A percentile compares a stretch with the other conserved stretches of the same genome.
These are phyloP conservation scores for Agapornis roseicollis DNA, from an alignment of 2,113 vertebrate species.

Conservation along the genomic window DNA sequence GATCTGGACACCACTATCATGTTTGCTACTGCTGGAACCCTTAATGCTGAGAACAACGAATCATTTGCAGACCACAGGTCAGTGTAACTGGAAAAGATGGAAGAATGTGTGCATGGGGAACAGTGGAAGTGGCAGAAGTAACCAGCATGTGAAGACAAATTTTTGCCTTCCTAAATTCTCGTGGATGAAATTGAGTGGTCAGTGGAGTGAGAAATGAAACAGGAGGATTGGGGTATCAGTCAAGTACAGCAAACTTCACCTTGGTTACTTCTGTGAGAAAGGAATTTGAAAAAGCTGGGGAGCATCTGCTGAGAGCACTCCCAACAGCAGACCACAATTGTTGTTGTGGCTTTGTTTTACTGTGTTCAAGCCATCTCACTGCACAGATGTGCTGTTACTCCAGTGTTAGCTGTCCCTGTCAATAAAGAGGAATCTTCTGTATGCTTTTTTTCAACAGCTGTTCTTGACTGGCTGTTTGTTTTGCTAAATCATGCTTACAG, in stretches of 20 bases:
- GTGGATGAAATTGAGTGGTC: not conserved
- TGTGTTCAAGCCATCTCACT: not conserved
- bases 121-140: not conserved
- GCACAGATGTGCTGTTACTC: not conserved
- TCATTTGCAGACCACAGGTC: conserved; percentile 98
- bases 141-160: not conserved
- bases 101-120: accelerated
- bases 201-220: not conserved
- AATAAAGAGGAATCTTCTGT: not conserved
- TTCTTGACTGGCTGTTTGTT: not conserved
- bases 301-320: not conserved
- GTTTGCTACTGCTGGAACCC: conserved; percentile 97
- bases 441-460: not conserved
- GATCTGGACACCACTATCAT: conserved; percentile 99
- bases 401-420: not conserved
- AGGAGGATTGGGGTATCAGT: not conserved
- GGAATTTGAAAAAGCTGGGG: not conserved
- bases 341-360: not conserved
- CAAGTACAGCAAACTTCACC: not conserved
- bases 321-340: not conserved
- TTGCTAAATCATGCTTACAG: not conserved
- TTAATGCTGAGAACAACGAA: conserved; percentile 93
- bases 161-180: not conserved
- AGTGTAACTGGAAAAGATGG: not conserved
- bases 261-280: not conserved